These are phyloP conservation scores for Chloroceryle amazona DNA, from an alignment of 2,797 vertebrate genomes.

Conservation along the genomic window DNA sequence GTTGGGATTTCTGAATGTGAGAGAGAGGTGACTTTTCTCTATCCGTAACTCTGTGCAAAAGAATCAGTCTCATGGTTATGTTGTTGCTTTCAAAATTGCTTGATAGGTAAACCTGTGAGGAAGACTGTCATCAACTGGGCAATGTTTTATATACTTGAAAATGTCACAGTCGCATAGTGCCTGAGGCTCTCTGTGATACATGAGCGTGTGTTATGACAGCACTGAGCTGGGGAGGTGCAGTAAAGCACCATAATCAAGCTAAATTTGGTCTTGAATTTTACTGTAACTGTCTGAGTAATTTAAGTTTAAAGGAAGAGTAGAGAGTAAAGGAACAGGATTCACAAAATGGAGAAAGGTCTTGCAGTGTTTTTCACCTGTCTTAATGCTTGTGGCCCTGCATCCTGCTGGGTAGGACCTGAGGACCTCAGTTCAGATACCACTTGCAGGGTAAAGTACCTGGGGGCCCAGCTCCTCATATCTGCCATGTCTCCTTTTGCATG, in stretches of 20 bases:
- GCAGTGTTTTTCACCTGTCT: accelerated
- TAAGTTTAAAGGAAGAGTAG: not conserved
- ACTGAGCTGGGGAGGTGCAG: not conserved
- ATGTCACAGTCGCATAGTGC: not conserved
- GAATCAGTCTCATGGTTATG: not conserved
- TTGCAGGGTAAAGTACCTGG: too few species aligned
- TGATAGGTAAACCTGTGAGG: not conserved
- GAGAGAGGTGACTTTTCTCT: not conserved
- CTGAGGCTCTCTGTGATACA: not conserved
- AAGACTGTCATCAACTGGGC: not conserved
- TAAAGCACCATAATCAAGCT: not conserved
- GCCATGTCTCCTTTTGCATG: too few species aligned
- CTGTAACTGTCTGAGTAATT: not conserved
- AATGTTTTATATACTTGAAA: not conserved
- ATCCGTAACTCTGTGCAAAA: not conserved
- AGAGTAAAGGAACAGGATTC: not conserved
- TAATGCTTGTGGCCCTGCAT: not conserved
- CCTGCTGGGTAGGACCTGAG: not conserved
- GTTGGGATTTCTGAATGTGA: not conserved
- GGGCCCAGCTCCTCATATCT: too few species aligned
- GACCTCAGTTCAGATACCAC: too few species aligned
- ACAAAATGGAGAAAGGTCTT: not conserved
- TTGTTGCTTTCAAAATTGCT: not conserved
- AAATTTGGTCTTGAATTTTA: not conserved
- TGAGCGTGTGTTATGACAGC: not conserved